Base-by-base conservation (phyloP, 2,113 vertebrate genomes). In the Pungitius pungitius region DNA sequence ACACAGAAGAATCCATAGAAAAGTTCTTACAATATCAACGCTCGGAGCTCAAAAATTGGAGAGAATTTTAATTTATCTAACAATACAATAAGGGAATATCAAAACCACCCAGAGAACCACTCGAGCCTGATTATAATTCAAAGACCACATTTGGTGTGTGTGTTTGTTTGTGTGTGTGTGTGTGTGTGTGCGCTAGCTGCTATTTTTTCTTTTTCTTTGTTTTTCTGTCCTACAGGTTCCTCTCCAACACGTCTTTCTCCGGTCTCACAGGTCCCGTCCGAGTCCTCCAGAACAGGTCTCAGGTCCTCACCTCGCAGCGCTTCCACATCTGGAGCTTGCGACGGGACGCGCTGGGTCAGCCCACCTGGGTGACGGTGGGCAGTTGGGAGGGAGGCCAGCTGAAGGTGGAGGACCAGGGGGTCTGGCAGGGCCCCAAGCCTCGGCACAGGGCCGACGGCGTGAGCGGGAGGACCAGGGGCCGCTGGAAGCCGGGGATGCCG, bases 341-440 rank as follows among this genome's bases (percentile, higher is more conserved):
- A 1, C 87, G 87, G 1, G 95, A 96, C 18, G 91, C 91, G 0
- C 71, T 85, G 43, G 96, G 96, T 0, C 90, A 93, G 39, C 97
- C 96, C 0, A 91, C 95, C 47, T 98, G 96, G 97, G 95, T 96
- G 73, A 97, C 95, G 0, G 93, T 96, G 83, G 96, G 95, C 60
- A 90, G 89, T 75, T 98, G 97, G 96, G 83, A 45, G 17, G 90
- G 92, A 0, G 93, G 95, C 3, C 81, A 26, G 17, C 92, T 98
- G 87, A 90, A 93, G 60, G 82, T 94, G 22, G 95, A 95, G 84
- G 94, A 94, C 2, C 90, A 91, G 82, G 91, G 92, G 0, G 35
- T 84, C 0, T 91, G 91, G 90, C 91, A 83, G 22, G 91, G 85
- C 43, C 91, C 78, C 0, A 6, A 89, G 47, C 8, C 62, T 4